A percentile compares a stretch with the other conserved stretches of the same genome.
Evolutionary conservation across 2,113 vertebrate genomes (phyloP).

Genomic region (Edolisoma coerulescens): DNA sequence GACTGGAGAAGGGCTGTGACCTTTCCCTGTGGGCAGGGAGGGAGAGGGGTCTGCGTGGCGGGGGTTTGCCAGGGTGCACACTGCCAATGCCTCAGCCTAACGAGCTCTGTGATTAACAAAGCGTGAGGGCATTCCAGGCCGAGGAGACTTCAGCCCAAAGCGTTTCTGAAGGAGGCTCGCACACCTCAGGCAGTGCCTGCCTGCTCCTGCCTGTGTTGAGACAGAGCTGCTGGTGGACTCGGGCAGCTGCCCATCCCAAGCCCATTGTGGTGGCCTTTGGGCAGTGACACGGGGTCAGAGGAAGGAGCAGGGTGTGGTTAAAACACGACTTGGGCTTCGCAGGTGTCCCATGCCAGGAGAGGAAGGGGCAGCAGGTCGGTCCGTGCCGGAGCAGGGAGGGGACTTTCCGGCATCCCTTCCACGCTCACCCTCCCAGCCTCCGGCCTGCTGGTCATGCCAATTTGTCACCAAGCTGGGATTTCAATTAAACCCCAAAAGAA

Average conservation of each 20-base stretch:
- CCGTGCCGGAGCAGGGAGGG: background rate
- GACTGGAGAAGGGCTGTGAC: background rate
- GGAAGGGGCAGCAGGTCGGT: background rate
- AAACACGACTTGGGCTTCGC: accelerated
- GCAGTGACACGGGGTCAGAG: accelerated
- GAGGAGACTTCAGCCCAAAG: background rate
- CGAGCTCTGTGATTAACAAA: background rate
- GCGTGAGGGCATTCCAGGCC: background rate
- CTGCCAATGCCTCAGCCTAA: background rate
- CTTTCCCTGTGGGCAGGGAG: background rate
- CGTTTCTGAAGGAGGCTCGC: background rate
- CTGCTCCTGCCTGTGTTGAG: accelerated
- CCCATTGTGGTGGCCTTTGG: background rate
- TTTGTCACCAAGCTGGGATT: conserved; percentile 57
- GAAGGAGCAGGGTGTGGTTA: background rate
- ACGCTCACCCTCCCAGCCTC: background rate
- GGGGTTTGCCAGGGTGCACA: background rate
- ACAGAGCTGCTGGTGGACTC: background rate
- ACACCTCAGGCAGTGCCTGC: no score
- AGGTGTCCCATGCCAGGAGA: accelerated
- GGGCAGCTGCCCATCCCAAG: background rate
- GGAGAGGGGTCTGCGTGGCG: background rate
- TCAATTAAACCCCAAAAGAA: conserved; percentile 54
- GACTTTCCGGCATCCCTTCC: background rate
- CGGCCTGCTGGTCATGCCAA: conserved; percentile 16